Evolutionary conservation across 2,888 invertebrate genomes (phyloP).

Genomic region (Dynastes tityus): DNA sequence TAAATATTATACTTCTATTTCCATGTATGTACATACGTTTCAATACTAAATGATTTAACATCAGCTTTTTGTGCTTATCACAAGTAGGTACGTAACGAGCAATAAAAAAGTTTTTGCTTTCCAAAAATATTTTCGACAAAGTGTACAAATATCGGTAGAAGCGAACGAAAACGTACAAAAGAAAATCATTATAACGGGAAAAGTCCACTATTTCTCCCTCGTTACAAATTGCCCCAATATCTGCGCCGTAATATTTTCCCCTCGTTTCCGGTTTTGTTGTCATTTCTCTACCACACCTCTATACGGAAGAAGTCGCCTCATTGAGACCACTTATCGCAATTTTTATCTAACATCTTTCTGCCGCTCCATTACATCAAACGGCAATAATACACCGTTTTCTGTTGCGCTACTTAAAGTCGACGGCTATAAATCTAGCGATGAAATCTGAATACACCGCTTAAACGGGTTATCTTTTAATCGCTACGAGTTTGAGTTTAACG

Average conservation of each 20-base stretch:
- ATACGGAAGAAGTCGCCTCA: conserved; percentile 24
- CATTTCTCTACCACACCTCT: conserved; percentile 22
- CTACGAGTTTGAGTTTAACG: conserved; percentile 13
- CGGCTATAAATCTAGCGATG: conserved; percentile 29
- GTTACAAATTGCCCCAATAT: conserved; percentile 43
- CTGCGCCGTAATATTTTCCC: conserved; percentile 32
- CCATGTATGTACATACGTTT: no score
- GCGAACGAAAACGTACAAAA: conserved; percentile 10
- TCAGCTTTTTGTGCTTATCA: no score
- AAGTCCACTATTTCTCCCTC: conserved; percentile 13
- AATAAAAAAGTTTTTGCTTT: no score
- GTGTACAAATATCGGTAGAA: not conserved
- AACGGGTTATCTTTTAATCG: conserved; percentile 36
- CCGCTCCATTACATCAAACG: conserved; percentile 31
- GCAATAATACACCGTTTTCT: conserved; percentile 12
- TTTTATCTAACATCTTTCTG: conserved; percentile 38
- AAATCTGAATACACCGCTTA: conserved; percentile 34
- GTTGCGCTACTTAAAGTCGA: not conserved
- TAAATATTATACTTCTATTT: no score
- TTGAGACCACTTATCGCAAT: conserved; percentile 39
- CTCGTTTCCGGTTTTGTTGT: conserved; percentile 26
- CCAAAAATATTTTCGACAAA: not conserved
- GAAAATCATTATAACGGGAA: conserved; percentile 22
- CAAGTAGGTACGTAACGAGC: no score
- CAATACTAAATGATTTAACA: no score